Base-by-base conservation (phyloP, 1,140 invertebrate species). In the Cydia splendana region DNA sequence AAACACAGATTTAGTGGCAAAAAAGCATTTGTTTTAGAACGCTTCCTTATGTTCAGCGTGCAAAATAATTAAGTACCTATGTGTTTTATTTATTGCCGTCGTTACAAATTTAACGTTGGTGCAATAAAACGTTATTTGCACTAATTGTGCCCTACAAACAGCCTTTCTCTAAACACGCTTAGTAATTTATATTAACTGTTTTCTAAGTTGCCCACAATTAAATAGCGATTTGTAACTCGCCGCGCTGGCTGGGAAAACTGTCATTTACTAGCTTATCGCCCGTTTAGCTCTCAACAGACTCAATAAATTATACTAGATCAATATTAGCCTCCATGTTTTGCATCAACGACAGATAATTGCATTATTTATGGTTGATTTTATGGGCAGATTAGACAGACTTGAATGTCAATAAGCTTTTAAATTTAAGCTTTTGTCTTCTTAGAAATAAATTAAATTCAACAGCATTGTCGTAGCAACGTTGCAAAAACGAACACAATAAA, bases 131-230 rank as follows among this genome's bases (percentile, higher is more conserved):
- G 20, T 62, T 24, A 62, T 10, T 24, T 62, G 9, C 57, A 10
- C 20, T 62, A 62, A 62, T 62, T 24, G 20, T 62, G 57, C 57
- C 57, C 51, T 53, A 53, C n/a, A 53, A 53, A 53, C 57, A 62
- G 57, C 57, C 57, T 62, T 62, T 62, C 57, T 62, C 57, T 62
- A 18, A 57, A 12, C 57, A 62, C 57, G 57, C 4, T 7, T 45
- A n/a, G 67, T 42, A 71, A 45, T 71, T 71, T 42, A 71, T 71
- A 71, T 38, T 38, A 71, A 71, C 67, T 45, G n/a, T 38, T 71
- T 71, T 42, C 67, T 71, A 71, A 38, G 30, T 38, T 42, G 28
- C 34, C 30, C n/a, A 69, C 67, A 38, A 71, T 71, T 71, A 71
- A 71, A 71, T 38, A 38, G 34, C 67, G 28, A 71, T 71, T 71